Evolutionary conservation across 2,797 vertebrate genomes (phyloP).

Genomic region (Ibycter americanus): DNA sequence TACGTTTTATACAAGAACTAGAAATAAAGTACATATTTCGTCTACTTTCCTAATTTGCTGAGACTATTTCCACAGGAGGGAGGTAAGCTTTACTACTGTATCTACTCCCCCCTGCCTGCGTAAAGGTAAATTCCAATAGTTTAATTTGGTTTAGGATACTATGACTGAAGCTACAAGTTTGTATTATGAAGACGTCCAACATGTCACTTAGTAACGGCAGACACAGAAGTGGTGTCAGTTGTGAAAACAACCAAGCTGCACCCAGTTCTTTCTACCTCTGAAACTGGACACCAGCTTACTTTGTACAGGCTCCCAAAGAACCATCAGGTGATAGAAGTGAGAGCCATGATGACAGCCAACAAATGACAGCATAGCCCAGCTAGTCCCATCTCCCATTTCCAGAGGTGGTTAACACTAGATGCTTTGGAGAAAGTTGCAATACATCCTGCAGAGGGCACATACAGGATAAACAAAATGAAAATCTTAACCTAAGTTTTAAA

Average conservation of each 20-base stretch:
- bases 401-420: neutral
- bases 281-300: neutral
- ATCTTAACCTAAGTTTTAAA: neutral
- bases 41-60: neutral
- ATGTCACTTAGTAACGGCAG: neutral
- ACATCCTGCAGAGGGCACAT: neutral
- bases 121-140: neutral
- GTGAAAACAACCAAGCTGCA: neutral
- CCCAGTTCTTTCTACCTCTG: neutral
- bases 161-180: neutral
- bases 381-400: neutral
- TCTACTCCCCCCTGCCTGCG: neutral
- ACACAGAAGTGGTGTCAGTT: neutral
- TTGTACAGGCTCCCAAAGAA: neutral
- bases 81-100: neutral
- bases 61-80: neutral
- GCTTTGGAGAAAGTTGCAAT: neutral
- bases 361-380: neutral
- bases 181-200: neutral
- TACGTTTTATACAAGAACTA: neutral
- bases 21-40: neutral
- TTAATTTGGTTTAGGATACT: neutral
- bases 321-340: neutral
- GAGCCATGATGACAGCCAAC: neutral
- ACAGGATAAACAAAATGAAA: neutral